Evolutionary conservation across 2,888 invertebrate genomes (phyloP), one percentile per base, ranked within the genome.

Genomic region (Entomobrya multifasciata): DNA sequence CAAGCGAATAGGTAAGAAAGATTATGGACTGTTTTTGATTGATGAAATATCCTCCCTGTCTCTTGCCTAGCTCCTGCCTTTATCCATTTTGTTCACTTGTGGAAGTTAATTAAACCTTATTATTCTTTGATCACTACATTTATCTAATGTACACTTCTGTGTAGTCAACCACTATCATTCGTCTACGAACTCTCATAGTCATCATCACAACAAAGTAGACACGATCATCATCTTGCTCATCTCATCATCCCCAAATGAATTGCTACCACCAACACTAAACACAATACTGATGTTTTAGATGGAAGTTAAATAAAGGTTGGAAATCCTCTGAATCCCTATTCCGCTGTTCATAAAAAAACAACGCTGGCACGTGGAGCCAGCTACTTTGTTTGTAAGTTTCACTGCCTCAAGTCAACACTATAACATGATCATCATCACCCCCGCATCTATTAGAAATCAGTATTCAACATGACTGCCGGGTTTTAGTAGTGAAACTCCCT

Each of bases 371-470:
- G 86, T 86, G 86, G 79, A 86, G 79, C 79, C 72, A 86, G 17
- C 78, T 85, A 70, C 65, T 78, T 20, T 62, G 57, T 36, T 77
- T 77, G 47, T 47, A 8, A 62, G 62, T 62, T 78, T 47, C 22
- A 13, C 5, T 30, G 17, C 65, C 3, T 10, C 36, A 13, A 44
- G 36, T 47, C 25, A 70, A 15, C 67, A 47, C 41, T 1, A n/a
- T n/a, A 77, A 36, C 2, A 77, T 52, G 27, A 41, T 67, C 52
- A 67, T 47, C 47, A 60, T 65, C 52, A 67, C 22, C 49, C 20
- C 41, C 60, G 20, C 11, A 36, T 79, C 78, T 79, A 79, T 86
- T 60, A 86, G 79, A 79, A 86, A 85, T 86, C 86, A 86, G 86
- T 79, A 86, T 79, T 86, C 86, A 84, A 65, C 60, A 70, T 55